Evolutionary conservation across 1,140 invertebrate genomes (phyloP).

Genomic region (Drosophila varians): DNA sequence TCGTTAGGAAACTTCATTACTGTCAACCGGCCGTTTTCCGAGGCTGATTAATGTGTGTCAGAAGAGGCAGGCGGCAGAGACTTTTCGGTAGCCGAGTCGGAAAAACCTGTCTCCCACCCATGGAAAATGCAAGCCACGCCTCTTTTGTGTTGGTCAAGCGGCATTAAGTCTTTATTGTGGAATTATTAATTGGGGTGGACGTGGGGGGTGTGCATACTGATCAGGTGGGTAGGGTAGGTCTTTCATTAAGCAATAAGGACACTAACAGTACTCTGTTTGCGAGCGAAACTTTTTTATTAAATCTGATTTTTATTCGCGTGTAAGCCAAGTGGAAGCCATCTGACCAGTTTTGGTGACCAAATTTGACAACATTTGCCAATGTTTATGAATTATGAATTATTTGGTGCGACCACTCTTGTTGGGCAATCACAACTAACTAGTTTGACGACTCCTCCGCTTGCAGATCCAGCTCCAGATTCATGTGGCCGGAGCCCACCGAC

Average conservation of each 20-base stretch:
- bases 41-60: conserved; percentile 74
- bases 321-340: neutral
- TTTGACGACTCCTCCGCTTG: conserved; percentile 5
- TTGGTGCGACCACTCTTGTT: conserved; percentile 5
- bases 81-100: conserved; percentile 45
- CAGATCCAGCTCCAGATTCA: conserved; percentile 25
- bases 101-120: conserved; percentile 42
- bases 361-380: conserved; percentile 73
- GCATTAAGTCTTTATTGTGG: conserved; percentile 73
- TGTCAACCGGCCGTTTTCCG: conserved; percentile 58
- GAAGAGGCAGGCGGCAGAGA: conserved; percentile 33
- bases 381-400: conserved; percentile 30
- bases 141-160: conserved; percentile 58
- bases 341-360: conserved; percentile 32
- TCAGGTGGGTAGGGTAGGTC: conserved; percentile 22
- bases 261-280: too few relatives aligned
- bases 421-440: conserved; percentile 22
- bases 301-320: too few relatives aligned
- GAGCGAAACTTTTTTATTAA: neutral
- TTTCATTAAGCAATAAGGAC: conserved; percentile 33
- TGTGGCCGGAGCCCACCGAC: conserved; percentile 27
- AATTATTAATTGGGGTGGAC: conserved; percentile 67
- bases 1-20: conserved; percentile 81
- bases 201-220: conserved; percentile 41
- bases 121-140: conserved; percentile 51